Evolutionary conservation across 2,113 vertebrate genomes (phyloP).

Genomic region (Dipodomys ordii): DNA sequence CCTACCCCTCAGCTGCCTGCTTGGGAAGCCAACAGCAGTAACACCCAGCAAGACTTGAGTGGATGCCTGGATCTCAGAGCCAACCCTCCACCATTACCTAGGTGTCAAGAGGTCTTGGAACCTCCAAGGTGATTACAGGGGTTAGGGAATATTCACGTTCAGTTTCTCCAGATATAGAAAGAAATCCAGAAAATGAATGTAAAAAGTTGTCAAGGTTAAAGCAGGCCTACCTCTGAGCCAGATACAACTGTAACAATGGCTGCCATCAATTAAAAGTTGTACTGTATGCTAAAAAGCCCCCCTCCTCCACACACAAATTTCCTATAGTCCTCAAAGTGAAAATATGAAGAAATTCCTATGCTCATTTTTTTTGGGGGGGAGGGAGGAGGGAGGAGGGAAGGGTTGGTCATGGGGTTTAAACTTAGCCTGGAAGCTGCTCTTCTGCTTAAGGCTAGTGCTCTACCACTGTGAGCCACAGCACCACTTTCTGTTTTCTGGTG

Average conservation of each 20-base stretch:
- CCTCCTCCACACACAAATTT: no score
- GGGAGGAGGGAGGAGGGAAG: no score
- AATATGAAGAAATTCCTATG: slow-evolving; percentile 2
- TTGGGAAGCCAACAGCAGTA: slow-evolving; percentile 51
- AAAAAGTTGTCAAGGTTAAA: slow-evolving; percentile 16
- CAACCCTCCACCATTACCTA: slow-evolving; percentile 65
- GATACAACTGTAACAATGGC: background rate
- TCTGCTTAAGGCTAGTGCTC: no score
- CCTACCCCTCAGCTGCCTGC: slow-evolving; percentile 45
- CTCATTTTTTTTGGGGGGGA: no score
- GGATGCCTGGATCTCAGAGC: slow-evolving; percentile 63
- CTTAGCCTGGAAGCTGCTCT: no score
- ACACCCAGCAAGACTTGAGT: slow-evolving; percentile 76
- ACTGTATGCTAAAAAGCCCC: no score
- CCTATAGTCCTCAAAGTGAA: background rate
- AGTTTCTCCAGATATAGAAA: slow-evolving; percentile 45
- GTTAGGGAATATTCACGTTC: slow-evolving; percentile 26
- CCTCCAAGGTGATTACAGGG: slow-evolving; percentile 56
- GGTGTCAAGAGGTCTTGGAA: slow-evolving; percentile 68
- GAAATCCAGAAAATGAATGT: slow-evolving; percentile 15
- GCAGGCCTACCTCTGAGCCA: background rate
- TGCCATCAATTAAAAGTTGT: background rate
- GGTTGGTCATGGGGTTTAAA: no score
- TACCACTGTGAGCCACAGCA: no score
- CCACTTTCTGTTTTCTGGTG: no score